Percentiles rank a stretch among this genome's conserved stretches.
Conservation (phyloP, 1,140 invertebrate species). For the Hycleus phaleratus region DNA sequence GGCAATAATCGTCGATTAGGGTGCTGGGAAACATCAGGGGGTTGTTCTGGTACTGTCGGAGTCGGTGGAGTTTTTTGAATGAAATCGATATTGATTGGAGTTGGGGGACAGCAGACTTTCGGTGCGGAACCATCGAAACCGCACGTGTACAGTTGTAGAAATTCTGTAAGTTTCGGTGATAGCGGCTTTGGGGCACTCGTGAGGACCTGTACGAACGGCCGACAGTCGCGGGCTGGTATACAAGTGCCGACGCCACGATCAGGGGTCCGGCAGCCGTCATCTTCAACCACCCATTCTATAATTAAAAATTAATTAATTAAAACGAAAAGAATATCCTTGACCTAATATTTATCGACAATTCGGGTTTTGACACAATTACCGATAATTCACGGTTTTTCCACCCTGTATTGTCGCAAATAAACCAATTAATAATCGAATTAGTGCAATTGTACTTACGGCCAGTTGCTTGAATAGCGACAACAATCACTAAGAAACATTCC, state of each 20-base stretch:
- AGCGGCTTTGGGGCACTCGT: slow-evolving; percentile 33
- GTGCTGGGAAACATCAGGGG: slow-evolving; percentile 47
- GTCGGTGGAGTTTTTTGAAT: too few relatives aligned
- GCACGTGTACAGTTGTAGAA: slow-evolving; percentile 41
- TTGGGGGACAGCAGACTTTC: slow-evolving; percentile 45
- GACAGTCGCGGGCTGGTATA: slow-evolving; percentile 39
- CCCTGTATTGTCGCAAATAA: too few relatives aligned
- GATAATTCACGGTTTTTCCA: too few relatives aligned
- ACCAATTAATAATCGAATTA: too few relatives aligned
- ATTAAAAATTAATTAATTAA: slow-evolving; percentile 6
- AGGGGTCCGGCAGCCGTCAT: slow-evolving; percentile 38
- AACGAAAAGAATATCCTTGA: neutral
- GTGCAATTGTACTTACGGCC: too few relatives aligned
- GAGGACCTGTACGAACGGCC: slow-evolving; percentile 22
- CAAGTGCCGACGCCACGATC: slow-evolving; percentile 38
- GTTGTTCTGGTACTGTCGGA: slow-evolving; percentile 2
- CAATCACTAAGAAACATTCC: too few relatives aligned
- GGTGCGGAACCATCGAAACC: slow-evolving; percentile 41
- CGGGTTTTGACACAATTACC: too few relatives aligned
- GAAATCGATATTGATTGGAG: slow-evolving; percentile 11
- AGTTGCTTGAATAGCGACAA: too few relatives aligned
- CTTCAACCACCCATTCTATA: slow-evolving; percentile 36
- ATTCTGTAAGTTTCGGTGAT: slow-evolving; percentile 14
- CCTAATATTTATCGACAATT: too few relatives aligned
- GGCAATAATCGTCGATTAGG: slow-evolving; percentile 46